Percentiles rank a stretch among this genome's conserved stretches.
Conservation (phyloP, 1,140 invertebrate genomes). For the Pseudoatta argentina region DNA sequence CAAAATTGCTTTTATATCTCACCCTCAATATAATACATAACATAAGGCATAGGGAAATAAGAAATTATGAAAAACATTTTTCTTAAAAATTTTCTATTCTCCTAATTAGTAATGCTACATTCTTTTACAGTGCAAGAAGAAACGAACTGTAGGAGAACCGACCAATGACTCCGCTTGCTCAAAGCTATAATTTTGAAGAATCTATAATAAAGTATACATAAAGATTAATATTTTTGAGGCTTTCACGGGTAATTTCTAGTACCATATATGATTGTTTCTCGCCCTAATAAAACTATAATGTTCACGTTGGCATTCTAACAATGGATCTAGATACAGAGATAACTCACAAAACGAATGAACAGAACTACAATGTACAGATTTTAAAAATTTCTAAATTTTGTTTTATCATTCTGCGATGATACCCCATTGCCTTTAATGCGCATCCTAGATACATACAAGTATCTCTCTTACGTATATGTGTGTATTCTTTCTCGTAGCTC, state of each 20-base stretch:
- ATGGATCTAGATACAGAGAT: too few relatives aligned
- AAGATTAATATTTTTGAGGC: background rate
- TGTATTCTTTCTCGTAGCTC: background rate
- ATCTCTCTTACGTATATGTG: too few relatives aligned
- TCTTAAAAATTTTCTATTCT: background rate
- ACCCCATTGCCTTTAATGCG: background rate
- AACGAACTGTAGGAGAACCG: background rate
- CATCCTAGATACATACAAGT: background rate
- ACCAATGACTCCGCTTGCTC: background rate
- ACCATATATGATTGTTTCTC: too few relatives aligned
- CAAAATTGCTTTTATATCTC: constrained; percentile 70
- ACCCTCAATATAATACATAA: constrained; percentile 8
- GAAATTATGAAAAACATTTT: background rate
- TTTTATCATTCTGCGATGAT: background rate
- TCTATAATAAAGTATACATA: background rate
- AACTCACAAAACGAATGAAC: too few relatives aligned
- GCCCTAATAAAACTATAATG: too few relatives aligned
- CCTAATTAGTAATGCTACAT: background rate
- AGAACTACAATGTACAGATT: background rate
- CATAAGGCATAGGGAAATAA: background rate
- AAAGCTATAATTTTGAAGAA: background rate
- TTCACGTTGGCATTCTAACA: too few relatives aligned
- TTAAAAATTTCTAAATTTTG: background rate
- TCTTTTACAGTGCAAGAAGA: background rate
- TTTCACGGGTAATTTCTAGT: too few relatives aligned